These are phyloP conservation scores for Cephalopachus bancanus DNA, from an alignment of 2,797 vertebrate genomes.

Conservation along the genomic window DNA sequence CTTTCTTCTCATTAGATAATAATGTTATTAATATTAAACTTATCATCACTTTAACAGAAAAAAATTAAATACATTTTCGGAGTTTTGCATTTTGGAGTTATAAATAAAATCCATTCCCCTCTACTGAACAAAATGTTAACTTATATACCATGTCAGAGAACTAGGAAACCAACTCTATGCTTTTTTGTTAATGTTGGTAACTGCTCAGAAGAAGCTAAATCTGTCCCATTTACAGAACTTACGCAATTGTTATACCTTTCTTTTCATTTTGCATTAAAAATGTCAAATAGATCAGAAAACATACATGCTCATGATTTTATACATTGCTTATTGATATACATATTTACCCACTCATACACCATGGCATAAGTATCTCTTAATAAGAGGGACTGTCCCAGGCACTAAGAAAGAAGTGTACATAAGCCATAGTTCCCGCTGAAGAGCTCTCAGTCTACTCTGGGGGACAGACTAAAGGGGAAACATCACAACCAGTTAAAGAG, in stretches of 20 bases:
- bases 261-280: conserved; percentile 4
- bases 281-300: background rate
- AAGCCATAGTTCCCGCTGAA: background rate
- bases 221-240: background rate
- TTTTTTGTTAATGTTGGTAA: background rate
- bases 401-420: background rate
- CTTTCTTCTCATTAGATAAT: background rate
- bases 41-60: background rate
- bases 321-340: background rate
- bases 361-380: background rate
- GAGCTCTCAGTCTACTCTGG: background rate
- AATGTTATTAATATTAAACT: background rate
- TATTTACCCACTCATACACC: background rate
- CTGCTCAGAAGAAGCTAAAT: background rate
- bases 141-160: background rate
- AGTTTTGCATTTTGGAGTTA: background rate
- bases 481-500: background rate
- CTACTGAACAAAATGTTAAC: background rate
- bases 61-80: background rate
- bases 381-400: background rate
- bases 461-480: background rate
- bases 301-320: background rate
- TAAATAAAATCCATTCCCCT: conserved; percentile 1
- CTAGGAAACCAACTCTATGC: background rate
- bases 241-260: background rate